Percentiles rank a stretch among this genome's conserved stretches.
Conservation (phyloP, 2,113 vertebrate species). For the Poicephalus gulielmi region DNA sequence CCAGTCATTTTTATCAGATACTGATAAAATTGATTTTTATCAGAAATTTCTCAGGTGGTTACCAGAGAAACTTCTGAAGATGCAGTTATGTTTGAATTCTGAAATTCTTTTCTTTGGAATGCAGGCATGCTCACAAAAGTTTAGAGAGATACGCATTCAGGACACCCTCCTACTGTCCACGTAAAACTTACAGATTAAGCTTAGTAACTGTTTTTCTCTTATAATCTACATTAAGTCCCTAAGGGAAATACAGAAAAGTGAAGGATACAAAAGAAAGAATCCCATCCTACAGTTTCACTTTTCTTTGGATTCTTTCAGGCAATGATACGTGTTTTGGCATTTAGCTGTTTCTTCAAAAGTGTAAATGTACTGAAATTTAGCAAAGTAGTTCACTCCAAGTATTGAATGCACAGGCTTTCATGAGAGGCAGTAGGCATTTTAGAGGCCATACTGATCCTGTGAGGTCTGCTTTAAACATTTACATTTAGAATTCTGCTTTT, state of each 20-base stretch:
- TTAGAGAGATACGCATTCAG: background rate
- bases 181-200: background rate
- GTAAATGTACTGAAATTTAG: background rate
- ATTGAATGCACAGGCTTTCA: background rate
- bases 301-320: background rate
- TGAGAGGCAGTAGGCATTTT: background rate
- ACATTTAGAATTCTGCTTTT: background rate
- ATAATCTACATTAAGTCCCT: background rate
- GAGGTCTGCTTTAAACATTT: background rate
- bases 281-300: background rate
- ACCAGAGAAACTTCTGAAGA: background rate
- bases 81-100: background rate
- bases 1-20: background rate
- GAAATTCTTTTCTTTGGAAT: background rate
- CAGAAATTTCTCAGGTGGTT: background rate
- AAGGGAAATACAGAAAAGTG: background rate
- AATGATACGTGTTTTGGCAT: background rate
- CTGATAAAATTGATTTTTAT: background rate
- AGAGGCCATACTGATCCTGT: background rate
- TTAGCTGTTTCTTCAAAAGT: background rate
- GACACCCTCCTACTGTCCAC: rapidly evolving
- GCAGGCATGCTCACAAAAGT: background rate
- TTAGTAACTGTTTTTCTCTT: background rate
- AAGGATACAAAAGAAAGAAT: background rate
- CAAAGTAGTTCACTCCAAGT: background rate